Evolutionary conservation across 1,140 invertebrate genomes (phyloP).

Genomic region (Brachystomella parvula): DNA sequence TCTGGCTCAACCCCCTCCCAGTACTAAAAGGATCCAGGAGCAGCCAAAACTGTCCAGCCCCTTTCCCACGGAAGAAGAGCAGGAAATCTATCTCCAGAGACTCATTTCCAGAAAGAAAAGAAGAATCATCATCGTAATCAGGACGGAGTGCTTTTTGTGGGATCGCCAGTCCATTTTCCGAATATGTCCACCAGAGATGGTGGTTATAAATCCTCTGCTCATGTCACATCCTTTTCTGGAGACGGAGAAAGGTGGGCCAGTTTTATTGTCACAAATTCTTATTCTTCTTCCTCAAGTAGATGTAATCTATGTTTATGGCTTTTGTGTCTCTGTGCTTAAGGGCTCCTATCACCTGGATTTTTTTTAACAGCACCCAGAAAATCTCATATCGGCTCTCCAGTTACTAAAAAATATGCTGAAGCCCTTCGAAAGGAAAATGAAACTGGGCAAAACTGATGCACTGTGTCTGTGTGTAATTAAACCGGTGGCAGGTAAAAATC

Average conservation of each 20-base stretch:
- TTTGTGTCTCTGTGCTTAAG: neutral
- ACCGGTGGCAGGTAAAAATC: no score
- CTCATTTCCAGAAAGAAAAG: neutral
- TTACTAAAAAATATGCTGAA: neutral
- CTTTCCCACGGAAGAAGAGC: neutral
- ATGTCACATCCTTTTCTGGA: no score
- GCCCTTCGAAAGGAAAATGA: no score
- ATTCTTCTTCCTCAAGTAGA: neutral
- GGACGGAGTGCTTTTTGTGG: neutral
- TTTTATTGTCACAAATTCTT: neutral
- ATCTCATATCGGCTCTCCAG: no score
- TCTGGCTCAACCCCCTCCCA: neutral
- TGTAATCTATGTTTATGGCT: neutral
- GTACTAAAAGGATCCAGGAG: neutral
- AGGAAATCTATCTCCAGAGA: neutral
- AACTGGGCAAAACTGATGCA: no score
- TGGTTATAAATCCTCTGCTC: neutral
- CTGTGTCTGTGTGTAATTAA: no score
- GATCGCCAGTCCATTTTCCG: neutral
- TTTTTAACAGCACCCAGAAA: no score
- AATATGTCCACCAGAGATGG: constrained; percentile 5
- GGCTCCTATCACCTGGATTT: neutral
- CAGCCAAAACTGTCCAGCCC: neutral
- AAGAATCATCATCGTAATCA: no score
- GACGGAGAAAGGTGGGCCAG: neutral